Evolutionary conservation across 2,888 invertebrate species (phyloP).

Genomic region (Nemapogon koenigi): DNA sequence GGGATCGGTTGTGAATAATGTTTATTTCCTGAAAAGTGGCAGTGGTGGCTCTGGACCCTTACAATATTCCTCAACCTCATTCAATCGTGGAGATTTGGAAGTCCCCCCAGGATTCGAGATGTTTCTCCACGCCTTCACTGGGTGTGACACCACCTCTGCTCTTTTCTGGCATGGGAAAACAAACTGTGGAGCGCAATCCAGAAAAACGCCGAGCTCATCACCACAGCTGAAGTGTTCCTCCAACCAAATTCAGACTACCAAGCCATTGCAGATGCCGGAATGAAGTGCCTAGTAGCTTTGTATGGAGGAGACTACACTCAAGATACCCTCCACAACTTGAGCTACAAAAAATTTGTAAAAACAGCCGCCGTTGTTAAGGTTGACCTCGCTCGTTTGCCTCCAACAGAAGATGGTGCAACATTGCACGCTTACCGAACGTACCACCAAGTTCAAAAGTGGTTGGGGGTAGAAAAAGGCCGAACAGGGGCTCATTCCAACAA

Average conservation of each 20-base stretch:
- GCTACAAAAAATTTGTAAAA: conserved; percentile 4
- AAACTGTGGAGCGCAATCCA: background rate
- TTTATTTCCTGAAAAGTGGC: background rate
- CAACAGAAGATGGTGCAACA: conserved; percentile 6
- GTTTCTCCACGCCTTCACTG: conserved; percentile 6
- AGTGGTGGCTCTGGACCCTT: background rate
- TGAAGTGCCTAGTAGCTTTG: background rate
- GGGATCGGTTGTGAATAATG: background rate
- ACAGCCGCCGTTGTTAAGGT: conserved; percentile 7
- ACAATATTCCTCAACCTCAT: background rate
- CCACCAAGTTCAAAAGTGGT: conserved; percentile 10
- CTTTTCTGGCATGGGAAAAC: conserved; percentile 7
- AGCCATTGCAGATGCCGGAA: background rate
- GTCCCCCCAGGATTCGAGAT: conserved; percentile 3
- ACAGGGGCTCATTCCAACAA: conserved; percentile 7
- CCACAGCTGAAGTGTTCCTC: conserved; percentile 2
- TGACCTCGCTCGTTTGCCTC: conserved; percentile 6
- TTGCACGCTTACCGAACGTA: conserved; percentile 5
- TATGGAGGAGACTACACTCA: conserved; percentile 3
- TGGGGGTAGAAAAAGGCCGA: conserved; percentile 6
- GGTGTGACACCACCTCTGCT: conserved; percentile 7
- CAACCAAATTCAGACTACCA: background rate
- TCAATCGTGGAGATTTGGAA: conserved; percentile 5
- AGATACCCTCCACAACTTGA: conserved; percentile 5
- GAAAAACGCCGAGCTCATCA: conserved; percentile 6